Evolutionary conservation across 1,140 invertebrate species (phyloP).

Genomic region (Caerostris extrusa): DNA sequence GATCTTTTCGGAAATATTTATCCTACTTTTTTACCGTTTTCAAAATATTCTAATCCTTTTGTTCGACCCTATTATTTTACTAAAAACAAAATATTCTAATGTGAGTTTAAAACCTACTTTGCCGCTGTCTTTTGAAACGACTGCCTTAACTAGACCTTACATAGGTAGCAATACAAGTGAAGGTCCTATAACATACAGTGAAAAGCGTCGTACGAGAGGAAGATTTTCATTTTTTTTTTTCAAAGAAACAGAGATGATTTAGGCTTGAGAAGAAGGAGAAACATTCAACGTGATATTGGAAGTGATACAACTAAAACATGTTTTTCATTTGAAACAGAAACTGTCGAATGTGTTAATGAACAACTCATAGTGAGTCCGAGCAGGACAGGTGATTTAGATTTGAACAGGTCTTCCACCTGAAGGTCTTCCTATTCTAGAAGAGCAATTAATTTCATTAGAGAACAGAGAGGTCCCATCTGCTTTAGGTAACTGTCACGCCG

Average conservation of each 20-base stretch:
- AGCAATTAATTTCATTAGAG: background rate
- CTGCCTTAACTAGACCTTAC: background rate
- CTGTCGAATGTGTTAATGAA: background rate
- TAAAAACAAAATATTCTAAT: background rate
- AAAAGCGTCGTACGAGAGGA: background rate
- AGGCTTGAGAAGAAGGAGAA: background rate
- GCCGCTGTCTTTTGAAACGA: background rate
- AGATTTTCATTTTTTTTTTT: background rate
- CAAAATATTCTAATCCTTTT: background rate
- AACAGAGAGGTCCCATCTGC: background rate
- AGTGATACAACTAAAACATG: too few relatives aligned
- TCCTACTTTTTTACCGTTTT: background rate
- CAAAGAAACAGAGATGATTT: background rate
- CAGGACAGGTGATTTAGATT: background rate
- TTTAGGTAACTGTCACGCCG: slow-evolving; percentile 37
- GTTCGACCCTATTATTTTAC: background rate
- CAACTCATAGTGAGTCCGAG: background rate
- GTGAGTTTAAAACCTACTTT: background rate
- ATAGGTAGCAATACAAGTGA: background rate
- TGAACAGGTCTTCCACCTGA: background rate
- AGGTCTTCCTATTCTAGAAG: background rate
- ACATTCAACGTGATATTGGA: background rate
- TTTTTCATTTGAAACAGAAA: background rate
- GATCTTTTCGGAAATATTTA: background rate
- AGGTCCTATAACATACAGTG: background rate